These are phyloP conservation scores for Bellardia bayeri DNA, from an alignment of 2,888 invertebrate species.

Conservation along the genomic window DNA sequence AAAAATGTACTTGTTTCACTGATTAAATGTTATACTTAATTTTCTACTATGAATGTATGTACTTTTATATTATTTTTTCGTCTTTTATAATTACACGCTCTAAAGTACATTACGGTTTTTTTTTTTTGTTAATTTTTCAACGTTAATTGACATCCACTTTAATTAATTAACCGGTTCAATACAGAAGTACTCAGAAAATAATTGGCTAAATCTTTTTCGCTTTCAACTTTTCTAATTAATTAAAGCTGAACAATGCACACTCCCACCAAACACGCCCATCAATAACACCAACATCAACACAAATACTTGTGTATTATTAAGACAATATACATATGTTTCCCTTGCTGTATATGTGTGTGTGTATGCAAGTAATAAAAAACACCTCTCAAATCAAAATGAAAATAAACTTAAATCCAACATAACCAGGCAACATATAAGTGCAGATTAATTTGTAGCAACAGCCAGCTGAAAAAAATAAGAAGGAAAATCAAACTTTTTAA, in stretches of 20 bases:
- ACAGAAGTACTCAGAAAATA: not conserved
- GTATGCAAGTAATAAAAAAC: not conserved
- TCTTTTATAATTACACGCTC: not conserved
- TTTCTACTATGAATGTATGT: too few species aligned
- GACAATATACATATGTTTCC: not conserved
- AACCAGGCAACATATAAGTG: slow-evolving; percentile 26
- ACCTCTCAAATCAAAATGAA: slow-evolving; percentile 35
- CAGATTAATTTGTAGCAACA: slow-evolving; percentile 31
- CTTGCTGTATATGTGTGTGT: too few species aligned
- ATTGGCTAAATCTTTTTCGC: slow-evolving; percentile 14
- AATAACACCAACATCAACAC: not conserved
- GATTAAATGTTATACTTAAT: too few species aligned
- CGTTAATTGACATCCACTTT: slow-evolving; percentile 4
- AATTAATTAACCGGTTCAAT: slow-evolving; percentile 18
- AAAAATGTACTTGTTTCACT: too few species aligned
- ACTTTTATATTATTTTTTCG: too few species aligned
- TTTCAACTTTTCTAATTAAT: slow-evolving; percentile 32
- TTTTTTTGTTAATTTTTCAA: not conserved
- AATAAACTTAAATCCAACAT: slow-evolving; percentile 32
- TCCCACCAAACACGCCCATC: not conserved
- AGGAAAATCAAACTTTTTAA: slow-evolving; percentile 42
- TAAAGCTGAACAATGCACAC: slow-evolving; percentile 3
- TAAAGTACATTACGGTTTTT: not conserved
- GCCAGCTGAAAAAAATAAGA: not conserved
- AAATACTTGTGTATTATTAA: not conserved